Conservation (phyloP, 2,113 vertebrate species). For the Acrocephalus kingi region DNA sequence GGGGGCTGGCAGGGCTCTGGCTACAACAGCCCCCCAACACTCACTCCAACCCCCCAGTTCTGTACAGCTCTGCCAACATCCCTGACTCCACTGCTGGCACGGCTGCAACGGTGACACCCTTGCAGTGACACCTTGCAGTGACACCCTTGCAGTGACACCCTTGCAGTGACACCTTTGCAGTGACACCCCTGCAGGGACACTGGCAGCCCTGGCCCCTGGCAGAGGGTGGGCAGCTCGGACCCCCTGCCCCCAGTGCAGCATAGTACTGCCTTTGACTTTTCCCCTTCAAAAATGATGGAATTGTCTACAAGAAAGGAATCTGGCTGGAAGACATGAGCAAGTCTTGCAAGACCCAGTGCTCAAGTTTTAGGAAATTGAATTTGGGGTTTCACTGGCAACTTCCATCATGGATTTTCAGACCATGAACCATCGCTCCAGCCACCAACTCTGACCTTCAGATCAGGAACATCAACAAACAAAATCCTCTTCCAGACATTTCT, state of each 20-base stretch:
- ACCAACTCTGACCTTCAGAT: not conserved
- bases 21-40: not conserved
- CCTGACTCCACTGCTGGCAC: not conserved
- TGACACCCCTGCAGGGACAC: not conserved
- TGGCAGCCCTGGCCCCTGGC: fast-evolving
- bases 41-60: fast-evolving
- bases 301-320: not conserved
- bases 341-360: not conserved
- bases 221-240: not conserved
- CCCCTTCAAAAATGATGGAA: not conserved
- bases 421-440: fast-evolving
- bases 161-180: not conserved
- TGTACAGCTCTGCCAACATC: fast-evolving
- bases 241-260: fast-evolving
- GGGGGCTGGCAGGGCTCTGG: not conserved
- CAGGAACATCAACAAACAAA: not conserved
- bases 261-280: fast-evolving
- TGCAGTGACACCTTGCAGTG: no score
- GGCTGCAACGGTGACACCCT: not conserved
- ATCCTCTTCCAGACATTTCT: not conserved
- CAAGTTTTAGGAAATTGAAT: not conserved
- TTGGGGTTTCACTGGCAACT: not conserved
- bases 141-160: not conserved
- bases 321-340: fast-evolving
- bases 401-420: not conserved